Evolutionary conservation across 2,113 vertebrate species (phyloP).

Genomic region (Thalassoma bifasciatum): DNA sequence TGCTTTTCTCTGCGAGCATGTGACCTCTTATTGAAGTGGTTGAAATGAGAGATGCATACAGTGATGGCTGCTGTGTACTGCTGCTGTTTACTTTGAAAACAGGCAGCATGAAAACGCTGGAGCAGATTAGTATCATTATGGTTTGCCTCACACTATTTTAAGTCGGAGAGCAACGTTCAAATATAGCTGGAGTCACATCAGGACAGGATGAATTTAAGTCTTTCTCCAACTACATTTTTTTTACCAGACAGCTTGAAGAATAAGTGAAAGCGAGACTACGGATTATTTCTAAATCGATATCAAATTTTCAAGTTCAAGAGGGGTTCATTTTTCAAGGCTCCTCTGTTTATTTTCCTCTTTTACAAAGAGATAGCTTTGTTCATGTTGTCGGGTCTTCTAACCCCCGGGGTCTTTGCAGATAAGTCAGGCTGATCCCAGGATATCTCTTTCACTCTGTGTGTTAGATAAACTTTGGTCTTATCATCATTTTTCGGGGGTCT

Average conservation of each 20-base stretch:
- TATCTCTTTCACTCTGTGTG: constrained; percentile 11
- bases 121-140: not conserved
- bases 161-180: not conserved
- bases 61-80: not conserved
- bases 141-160: not conserved
- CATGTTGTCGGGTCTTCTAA: not conserved
- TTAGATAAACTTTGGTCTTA: constrained; percentile 26
- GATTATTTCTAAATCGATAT: constrained; percentile 17
- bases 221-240: not conserved
- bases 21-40: constrained; percentile 1
- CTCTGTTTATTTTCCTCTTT: constrained; percentile 15
- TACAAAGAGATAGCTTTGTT: constrained; percentile 28
- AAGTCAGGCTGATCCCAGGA: not conserved
- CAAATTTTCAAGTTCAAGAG: constrained; percentile 29
- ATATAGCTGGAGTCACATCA: constrained; percentile 1
- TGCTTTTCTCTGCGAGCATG: not conserved
- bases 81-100: not conserved
- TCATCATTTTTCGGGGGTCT: not conserved
- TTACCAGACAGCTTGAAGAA: not conserved
- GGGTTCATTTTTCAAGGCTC: not conserved
- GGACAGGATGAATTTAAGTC: not conserved
- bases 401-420: constrained; percentile 23
- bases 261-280: not conserved
- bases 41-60: not conserved
- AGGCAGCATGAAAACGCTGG: not conserved